Evolutionary conservation across 92 coral and sea anemone species (phyloP).

Genomic region (Porites cylindrica): DNA sequence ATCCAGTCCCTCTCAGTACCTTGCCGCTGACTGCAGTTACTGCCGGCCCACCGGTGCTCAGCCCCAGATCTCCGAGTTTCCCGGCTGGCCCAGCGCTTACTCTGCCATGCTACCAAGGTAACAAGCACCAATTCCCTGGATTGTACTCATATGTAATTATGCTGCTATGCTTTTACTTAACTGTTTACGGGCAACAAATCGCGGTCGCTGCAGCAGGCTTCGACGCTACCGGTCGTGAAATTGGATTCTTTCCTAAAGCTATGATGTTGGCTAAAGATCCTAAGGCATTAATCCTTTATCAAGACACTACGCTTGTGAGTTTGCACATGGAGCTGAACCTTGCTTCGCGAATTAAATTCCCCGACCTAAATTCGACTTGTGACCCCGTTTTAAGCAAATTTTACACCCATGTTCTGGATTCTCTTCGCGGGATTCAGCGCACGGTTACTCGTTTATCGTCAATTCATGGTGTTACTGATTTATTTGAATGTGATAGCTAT

Average conservation of each 20-base stretch:
- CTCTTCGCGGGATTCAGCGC: not conserved
- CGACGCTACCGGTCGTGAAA: slow-evolving; percentile 32
- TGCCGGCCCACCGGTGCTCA: too few species aligned
- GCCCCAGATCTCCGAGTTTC: too few species aligned
- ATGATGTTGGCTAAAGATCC: slow-evolving; percentile 28
- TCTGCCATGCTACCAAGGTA: too few species aligned
- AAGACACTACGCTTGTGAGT: slow-evolving; percentile 21
- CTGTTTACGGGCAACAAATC: too few species aligned
- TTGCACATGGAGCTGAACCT: not conserved
- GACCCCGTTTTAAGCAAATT: not conserved
- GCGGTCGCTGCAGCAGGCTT: not conserved
- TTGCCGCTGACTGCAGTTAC: too few species aligned
- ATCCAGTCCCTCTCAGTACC: too few species aligned
- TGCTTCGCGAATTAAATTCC: not conserved
- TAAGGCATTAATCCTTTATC: slow-evolving; percentile 30
- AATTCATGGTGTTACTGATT: slow-evolving; percentile 1
- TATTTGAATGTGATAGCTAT: slow-evolving; percentile 8
- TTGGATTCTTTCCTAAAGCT: slow-evolving; percentile 22
- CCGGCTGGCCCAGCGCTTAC: too few species aligned
- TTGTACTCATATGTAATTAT: too few species aligned
- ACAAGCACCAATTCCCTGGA: not conserved
- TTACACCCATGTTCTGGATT: not conserved
- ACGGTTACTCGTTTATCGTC: not conserved
- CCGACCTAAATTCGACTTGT: not conserved
- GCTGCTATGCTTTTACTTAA: not conserved